Evolutionary conservation across 2,888 invertebrate genomes (phyloP), one percentile per base, ranked within the genome.

Genomic region (Stramonita haemastoma): DNA sequence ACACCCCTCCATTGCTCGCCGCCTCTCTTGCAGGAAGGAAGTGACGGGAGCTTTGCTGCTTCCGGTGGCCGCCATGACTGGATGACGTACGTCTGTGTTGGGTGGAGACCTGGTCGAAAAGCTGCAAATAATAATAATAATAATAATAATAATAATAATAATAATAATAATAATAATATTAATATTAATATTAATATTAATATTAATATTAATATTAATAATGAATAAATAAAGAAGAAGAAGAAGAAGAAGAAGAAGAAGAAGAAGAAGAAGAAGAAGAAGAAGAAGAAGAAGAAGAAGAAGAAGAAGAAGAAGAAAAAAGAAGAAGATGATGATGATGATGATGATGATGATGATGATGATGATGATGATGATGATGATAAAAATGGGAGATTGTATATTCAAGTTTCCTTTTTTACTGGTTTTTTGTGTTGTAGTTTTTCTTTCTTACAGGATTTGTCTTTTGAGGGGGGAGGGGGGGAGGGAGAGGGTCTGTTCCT

Each of bases 321-420:
- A 86, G 29, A 60, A 86, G 86, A 85, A 56, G 56, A 85, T 60
- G 60, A 60, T 60, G 60, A 60, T 60, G 60, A 60, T 19, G 85
- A 85, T 36, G 85, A 85, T 36, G 46, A 85, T 60, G 60, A 60
- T 60, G 60, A 60, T 60, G 60, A 60, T 60, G 60, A 60, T 60
- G 60, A 60, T 60, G 60, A 60, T 60, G 60, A 60, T 60, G 60
- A 60, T 60, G 60, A 60, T n/a, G n/a, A n/a, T n/a, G n/a, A 46
- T 46, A 46, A 46, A 46, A 46, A 2, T 5, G 46, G 46, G 46
- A 46, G 46, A 8, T 46, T 46, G 46, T 46, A 5, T 46, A 8
- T 46, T 46, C n/a, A n/a, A n/a, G n/a, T n/a, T n/a, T n/a, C n/a
- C n/a, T n/a, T 46, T 46, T 46, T 46, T 46, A 46, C 46, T 46